Evolutionary conservation across 2,888 invertebrate genomes (phyloP).

Genomic region (Myopa testacea): DNA sequence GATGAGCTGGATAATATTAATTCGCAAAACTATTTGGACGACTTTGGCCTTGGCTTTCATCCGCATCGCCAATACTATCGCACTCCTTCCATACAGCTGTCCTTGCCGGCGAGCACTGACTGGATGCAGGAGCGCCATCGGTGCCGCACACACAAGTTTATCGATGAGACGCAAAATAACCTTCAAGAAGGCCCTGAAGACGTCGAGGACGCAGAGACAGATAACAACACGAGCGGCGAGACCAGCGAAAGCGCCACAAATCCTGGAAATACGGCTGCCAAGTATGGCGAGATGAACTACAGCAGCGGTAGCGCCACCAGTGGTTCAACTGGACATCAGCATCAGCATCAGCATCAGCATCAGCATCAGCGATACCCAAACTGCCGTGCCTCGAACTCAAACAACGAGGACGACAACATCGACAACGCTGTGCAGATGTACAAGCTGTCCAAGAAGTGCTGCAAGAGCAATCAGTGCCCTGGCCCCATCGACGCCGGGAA

Average conservation of each 20-base stretch:
- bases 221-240: conserved; percentile 32
- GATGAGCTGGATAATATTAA: conserved; percentile 67
- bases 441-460: conserved; percentile 65
- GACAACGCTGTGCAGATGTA: conserved; percentile 65
- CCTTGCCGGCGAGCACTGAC: conserved; percentile 65
- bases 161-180: conserved; percentile 62
- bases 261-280: neutral
- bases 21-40: conserved; percentile 66
- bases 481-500: conserved; percentile 45
- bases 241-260: conserved; percentile 23
- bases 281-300: neutral
- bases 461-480: conserved; percentile 64
- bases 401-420: conserved; percentile 60
- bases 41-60: conserved; percentile 67
- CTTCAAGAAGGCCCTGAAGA: conserved; percentile 51
- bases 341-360: too few species aligned
- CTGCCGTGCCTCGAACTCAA: conserved; percentile 46
- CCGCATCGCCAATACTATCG: conserved; percentile 66
- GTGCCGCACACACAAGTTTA: conserved; percentile 58
- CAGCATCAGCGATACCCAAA: too few species aligned
- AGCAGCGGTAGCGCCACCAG: neutral
- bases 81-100: conserved; percentile 65
- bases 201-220: conserved; percentile 48
- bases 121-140: conserved; percentile 64
- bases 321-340: neutral